Base-by-base conservation (phyloP, 2,797 vertebrate species). In the Spea hammondii region DNA sequence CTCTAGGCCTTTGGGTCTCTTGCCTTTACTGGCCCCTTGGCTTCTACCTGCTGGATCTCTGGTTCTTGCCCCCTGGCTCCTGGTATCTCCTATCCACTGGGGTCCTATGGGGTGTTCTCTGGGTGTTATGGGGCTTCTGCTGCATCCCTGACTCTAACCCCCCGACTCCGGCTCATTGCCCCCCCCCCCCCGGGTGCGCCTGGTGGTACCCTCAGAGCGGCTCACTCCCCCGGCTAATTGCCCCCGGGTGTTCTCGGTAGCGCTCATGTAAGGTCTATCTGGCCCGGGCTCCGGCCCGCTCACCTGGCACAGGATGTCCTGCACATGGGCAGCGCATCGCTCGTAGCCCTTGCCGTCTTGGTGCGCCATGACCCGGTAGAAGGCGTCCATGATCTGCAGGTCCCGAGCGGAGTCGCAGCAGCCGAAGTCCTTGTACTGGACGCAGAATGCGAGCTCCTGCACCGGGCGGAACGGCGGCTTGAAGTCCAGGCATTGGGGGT, bases 401-500 rank as follows among this genome's bases (percentile, higher is more conserved):
- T 99, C 96, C 4, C 86, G 94, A 70, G 79, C 68, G 0, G 70
- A 83, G 10, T 96, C 92, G 81, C 97, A 99, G 92, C 97, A 99
- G 88, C 97, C 97, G 65, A 99, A 97, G 53, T 92, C 86, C 59
- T 88, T 88, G 88, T 98, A 98, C 88, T 92, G 94, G 0, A 86
- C 83, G 89, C 97, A 99, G 82, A 98, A 95, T 81, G 88, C 82
- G 72, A 97, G 93, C 80, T 91, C 90, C 62, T 82, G 82, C 45
- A 84, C 88, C 46, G 96, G 94, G 82, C 92, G 89, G 87, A 97
- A 98, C 11, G 96, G 97, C 32, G 97, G 95, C 84, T 95, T 97
- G 82, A 97, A 99, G 86, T 99, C 96, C 92, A 99, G 83, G 88
- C 96, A 98, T 86, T 99, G 97, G 6, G 97, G 96, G 86, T 98